Evolutionary conservation across 2,888 invertebrate species (phyloP).

Genomic region (Eremobia ochroleuca): DNA sequence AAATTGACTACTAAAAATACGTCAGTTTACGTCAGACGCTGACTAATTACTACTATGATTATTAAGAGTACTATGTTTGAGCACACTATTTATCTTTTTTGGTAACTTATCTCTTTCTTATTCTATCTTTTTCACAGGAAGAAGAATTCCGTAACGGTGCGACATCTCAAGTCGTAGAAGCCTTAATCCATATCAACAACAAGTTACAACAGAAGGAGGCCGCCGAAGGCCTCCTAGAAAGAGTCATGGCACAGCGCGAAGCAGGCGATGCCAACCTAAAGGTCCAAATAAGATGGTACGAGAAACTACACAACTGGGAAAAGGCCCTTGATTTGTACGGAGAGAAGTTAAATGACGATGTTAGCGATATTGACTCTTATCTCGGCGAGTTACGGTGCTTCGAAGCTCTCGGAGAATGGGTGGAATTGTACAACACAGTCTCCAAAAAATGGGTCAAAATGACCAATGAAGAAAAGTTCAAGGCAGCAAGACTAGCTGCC

Average conservation of each 20-base stretch:
- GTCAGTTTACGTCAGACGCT: no score
- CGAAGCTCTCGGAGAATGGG: slow-evolving; percentile 99
- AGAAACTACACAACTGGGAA: slow-evolving; percentile 99
- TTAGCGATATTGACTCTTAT: slow-evolving; percentile 94
- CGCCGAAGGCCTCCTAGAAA: slow-evolving; percentile 97
- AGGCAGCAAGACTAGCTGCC: slow-evolving; percentile 97
- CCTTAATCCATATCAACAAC: slow-evolving; percentile 98
- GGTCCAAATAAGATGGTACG: slow-evolving; percentile 97
- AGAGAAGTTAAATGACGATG: slow-evolving; percentile 92
- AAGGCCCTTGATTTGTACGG: slow-evolving; percentile 97
- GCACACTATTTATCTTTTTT: no score
- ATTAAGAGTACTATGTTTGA: no score
- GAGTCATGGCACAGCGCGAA: slow-evolving; percentile 96
- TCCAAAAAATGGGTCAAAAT: slow-evolving; percentile 95
- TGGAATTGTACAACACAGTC: slow-evolving; percentile 95
- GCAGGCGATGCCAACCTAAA: slow-evolving; percentile 91
- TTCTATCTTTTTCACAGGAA: slow-evolving; percentile 88
- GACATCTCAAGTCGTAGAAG: slow-evolving; percentile 97
- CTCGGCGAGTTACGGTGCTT: slow-evolving; percentile 98
- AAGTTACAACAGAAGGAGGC: slow-evolving; percentile 99
- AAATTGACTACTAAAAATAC: no score
- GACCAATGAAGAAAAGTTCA: slow-evolving; percentile 89
- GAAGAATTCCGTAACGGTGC: slow-evolving; percentile 97
- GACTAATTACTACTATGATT: no score
- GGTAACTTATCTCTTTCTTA: no score